phyloP scores from a whole-genome alignment of 2,888 invertebrate genomes.

The Trachelus tabidus region DNA sequence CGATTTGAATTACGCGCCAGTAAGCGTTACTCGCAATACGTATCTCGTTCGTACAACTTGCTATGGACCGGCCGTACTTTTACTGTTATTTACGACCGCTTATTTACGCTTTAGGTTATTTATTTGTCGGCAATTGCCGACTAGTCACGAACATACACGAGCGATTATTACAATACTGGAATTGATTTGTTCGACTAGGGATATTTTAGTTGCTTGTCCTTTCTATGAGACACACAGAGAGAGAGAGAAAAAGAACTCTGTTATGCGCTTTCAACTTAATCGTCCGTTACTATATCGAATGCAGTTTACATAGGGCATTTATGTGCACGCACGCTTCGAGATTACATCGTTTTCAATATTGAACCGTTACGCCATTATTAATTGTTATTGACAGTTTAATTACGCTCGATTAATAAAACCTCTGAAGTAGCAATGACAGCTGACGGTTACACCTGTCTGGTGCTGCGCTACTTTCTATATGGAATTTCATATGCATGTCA shows the following conservation, averaged over 20 bases:
- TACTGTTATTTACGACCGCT: not conserved
- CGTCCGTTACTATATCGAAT: not conserved
- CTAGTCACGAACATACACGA: not conserved
- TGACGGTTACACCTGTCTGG: not conserved
- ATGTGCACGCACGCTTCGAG: not conserved
- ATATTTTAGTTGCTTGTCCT: not conserved
- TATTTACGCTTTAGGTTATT: not conserved
- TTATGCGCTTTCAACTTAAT: not conserved
- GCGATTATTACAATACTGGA: not conserved
- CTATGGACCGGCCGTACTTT: not conserved
- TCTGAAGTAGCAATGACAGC: not conserved
- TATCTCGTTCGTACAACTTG: not conserved
- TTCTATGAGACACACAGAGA: not conserved
- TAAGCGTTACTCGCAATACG: not conserved
- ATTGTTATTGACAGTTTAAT: slow-evolving; percentile 6
- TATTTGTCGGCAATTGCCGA: not conserved
- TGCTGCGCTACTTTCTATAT: not conserved
- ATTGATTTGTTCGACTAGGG: not conserved
- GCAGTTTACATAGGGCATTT: not conserved
- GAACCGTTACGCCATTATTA: not conserved
- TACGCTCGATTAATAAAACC: not conserved
- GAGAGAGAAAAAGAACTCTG: no score
- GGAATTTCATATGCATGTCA: not conserved
- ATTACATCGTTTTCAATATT: not conserved
- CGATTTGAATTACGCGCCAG: no score